Conservation (phyloP, 2,113 vertebrate genomes). For the Onychorhynchus coronatus region DNA sequence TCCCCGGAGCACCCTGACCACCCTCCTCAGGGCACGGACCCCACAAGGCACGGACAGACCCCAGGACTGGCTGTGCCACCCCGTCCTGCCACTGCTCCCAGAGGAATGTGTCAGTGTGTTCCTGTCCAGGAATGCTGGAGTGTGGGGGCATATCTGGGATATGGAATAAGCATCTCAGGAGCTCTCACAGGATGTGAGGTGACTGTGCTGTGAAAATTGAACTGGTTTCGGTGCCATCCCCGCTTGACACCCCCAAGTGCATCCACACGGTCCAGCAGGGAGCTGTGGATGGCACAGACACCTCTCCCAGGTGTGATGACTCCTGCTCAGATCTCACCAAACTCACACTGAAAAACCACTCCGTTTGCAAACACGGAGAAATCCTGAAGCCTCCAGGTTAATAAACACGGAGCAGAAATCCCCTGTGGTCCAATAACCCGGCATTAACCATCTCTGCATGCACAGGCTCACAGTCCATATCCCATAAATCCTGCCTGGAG, state of each 20-base stretch:
- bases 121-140: fast-evolving
- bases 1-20: neutral
- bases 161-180: fast-evolving
- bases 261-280: fast-evolving
- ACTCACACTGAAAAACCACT: neutral
- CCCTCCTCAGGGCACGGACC: neutral
- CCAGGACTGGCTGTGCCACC: fast-evolving
- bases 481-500: neutral
- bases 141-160: fast-evolving
- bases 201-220: neutral
- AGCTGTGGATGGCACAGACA: neutral
- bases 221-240: neutral
- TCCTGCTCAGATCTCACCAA: neutral
- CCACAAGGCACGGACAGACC: neutral
- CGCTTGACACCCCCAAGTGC: neutral
- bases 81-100: fast-evolving
- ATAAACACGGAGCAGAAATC: neutral
- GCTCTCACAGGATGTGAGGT: fast-evolving
- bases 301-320: neutral
- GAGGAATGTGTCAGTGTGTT: fast-evolving
- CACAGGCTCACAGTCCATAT: fast-evolving
- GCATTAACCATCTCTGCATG: neutral
- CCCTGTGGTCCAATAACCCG: neutral
- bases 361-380: neutral
- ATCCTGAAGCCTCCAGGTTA: fast-evolving